Conservation (phyloP, 1,140 invertebrate genomes). For the Panonychus citri region DNA sequence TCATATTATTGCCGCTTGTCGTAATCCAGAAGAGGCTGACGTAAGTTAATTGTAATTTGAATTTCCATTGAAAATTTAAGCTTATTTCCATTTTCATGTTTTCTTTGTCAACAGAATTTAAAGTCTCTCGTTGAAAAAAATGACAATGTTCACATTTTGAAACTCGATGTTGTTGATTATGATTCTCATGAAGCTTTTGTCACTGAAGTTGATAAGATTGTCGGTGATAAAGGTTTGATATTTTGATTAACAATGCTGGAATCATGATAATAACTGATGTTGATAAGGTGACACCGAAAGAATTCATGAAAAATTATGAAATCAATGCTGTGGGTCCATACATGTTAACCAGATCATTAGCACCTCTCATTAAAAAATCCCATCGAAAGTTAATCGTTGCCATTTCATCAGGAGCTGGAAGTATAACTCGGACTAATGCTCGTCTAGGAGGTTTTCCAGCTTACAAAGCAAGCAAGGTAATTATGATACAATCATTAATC, state of each 20-base stretch:
- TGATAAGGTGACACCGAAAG: conserved; percentile 37
- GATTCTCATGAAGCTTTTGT: conserved; percentile 8
- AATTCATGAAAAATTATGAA: conserved; percentile 40
- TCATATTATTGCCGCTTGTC: conserved; percentile 47
- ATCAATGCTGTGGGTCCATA: conserved; percentile 60
- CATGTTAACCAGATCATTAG: conserved; percentile 46
- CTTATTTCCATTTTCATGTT: not conserved
- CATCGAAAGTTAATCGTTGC: no score
- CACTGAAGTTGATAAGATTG: conserved; percentile 17
- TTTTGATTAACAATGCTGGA: conserved; percentile 39
- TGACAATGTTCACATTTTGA: not conserved
- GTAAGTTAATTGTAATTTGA: not conserved
- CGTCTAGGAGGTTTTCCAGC: no score
- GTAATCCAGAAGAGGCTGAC: conserved; percentile 27
- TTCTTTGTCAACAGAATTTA: no score
- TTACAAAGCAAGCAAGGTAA: no score
- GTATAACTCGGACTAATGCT: no score
- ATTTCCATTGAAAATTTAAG: no score
- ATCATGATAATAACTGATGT: conserved; percentile 39
- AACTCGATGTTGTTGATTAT: conserved; percentile 12
- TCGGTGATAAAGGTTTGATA: conserved; percentile 45
- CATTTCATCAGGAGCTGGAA: no score
- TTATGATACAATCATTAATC: no score
- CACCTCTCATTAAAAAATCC: conserved; percentile 47
- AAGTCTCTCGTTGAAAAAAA: no score